Evolutionary conservation across 2,113 vertebrate genomes (phyloP), one percentile per base, ranked within the genome.

Genomic region (Melierax canorus): DNA sequence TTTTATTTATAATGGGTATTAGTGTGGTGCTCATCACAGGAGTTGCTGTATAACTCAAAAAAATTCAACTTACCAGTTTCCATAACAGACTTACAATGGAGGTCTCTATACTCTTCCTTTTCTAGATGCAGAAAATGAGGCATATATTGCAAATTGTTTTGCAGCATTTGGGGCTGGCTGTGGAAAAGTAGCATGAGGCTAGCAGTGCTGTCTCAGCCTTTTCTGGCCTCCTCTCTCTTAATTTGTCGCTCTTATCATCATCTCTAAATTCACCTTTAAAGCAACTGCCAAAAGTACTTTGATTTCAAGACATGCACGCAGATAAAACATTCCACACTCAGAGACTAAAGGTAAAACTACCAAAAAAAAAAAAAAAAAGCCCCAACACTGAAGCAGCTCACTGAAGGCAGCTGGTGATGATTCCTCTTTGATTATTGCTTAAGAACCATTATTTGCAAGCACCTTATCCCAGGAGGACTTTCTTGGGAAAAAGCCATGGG

Each of bases 381-480:
- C 43, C 27, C 50, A 48, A 27, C 24, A 26, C 8, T 30, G 75
- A 74, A 94, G 46, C 69, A 39, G 55, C 38, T 78, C 53, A 10
- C 45, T 64, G 66, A 50, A 75, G 69, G 82, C 63, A 83, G 77
- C 55, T 77, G 46, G 23, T 69, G 60, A 63, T 58, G 77, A 73
- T 96, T 96, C 87, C 89, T 93, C 62, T 83, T 94, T 84, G 88
- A 94, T 94, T 97, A 76, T 92, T 95, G 73, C 84, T 93, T 91
- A 86, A 90, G 48, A 39, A 94, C 43, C 9, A 1, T 39, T 90
- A 46, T 85, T 96, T 74, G 84, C 90, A 93, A 94, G 86, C 18
- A 51, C 55, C 60, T 95, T 78, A 90, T 90, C 81, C 93, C 81
- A 62, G 51, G 59, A 58, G 94, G 83, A 86, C 75, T 94, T 94